A percentile compares a stretch with the other conserved stretches of the same genome.
These are phyloP conservation scores for Monomorium pharaonis DNA, from an alignment of 1,140 invertebrate species.

Conservation along the genomic window DNA sequence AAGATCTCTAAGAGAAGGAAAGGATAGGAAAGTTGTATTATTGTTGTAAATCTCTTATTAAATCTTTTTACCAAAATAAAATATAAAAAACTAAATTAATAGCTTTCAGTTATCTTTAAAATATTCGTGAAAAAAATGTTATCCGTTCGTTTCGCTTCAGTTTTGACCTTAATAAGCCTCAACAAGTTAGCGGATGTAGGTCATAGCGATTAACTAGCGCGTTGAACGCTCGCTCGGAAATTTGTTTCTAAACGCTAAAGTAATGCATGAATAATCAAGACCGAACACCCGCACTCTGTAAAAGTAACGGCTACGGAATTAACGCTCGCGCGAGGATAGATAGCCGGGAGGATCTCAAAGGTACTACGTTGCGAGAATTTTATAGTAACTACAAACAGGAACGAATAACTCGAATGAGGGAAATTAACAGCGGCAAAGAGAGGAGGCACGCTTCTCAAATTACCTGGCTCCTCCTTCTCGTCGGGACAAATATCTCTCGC, in stretches of 20 bases:
- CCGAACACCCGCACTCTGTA: background rate
- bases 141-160: background rate
- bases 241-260: conserved; percentile 32
- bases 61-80: background rate
- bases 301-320: background rate
- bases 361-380: background rate
- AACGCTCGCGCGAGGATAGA: conserved; percentile 3
- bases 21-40: too few species aligned
- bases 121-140: background rate
- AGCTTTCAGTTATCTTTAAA: background rate
- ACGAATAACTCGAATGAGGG: background rate
- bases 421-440: conserved; percentile 38
- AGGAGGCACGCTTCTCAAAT: conserved; percentile 4
- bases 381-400: conserved; percentile 17
- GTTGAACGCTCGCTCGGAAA: background rate
- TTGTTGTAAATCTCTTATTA: background rate
- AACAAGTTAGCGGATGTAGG: conserved; percentile 25
- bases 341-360: background rate
- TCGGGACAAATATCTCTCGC: conserved; percentile 86
- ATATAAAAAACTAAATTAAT: background rate
- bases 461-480: conserved; percentile 86
- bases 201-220: conserved; percentile 14
- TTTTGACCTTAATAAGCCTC: background rate
- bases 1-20: background rate
- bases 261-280: conserved; percentile 49